Percentiles rank a stretch among this genome's conserved stretches.
Conservation (phyloP, 2,113 vertebrate genomes). For the Psittacula cyanocephala region DNA sequence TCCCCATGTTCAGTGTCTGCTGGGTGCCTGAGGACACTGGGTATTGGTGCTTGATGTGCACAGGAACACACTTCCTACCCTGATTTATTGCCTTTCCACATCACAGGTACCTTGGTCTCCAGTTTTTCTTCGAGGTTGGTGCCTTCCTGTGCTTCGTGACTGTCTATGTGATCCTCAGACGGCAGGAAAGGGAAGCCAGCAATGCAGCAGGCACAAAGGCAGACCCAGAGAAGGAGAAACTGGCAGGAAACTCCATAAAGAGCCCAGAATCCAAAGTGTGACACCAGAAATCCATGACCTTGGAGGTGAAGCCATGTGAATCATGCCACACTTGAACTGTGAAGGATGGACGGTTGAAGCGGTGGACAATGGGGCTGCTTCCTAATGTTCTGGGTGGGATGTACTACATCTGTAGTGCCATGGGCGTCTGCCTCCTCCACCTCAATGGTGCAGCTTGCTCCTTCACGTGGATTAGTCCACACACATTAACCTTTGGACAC, state of each 20-base stretch:
- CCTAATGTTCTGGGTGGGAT: background rate
- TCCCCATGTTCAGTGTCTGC: background rate
- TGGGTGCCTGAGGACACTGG: background rate
- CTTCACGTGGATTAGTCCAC: background rate
- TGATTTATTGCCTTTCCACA: background rate
- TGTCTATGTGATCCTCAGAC: conserved; percentile 66
- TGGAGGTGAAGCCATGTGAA: background rate
- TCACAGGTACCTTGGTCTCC: conserved; percentile 82
- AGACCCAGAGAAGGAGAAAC: conserved; percentile 22
- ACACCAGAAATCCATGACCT: fast-evolving
- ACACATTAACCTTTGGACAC: background rate
- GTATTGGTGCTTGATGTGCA: background rate
- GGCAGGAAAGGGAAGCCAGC: conserved; percentile 41
- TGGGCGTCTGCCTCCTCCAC: background rate
- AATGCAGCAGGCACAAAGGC: background rate
- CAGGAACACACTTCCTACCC: fast-evolving
- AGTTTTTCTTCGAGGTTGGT: conserved; percentile 77
- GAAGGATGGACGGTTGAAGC: background rate
- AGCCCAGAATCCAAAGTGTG: conserved; percentile 14
- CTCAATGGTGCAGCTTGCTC: background rate
- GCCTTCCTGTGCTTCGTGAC: conserved; percentile 74
- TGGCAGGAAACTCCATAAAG: background rate
- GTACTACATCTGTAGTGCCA: background rate
- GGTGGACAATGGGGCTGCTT: background rate
- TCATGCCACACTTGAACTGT: background rate